A percentile compares a stretch with the other conserved stretches of the same genome.
Conservation (phyloP, 1,140 invertebrate species). For the Drosophila pectinifera region DNA sequence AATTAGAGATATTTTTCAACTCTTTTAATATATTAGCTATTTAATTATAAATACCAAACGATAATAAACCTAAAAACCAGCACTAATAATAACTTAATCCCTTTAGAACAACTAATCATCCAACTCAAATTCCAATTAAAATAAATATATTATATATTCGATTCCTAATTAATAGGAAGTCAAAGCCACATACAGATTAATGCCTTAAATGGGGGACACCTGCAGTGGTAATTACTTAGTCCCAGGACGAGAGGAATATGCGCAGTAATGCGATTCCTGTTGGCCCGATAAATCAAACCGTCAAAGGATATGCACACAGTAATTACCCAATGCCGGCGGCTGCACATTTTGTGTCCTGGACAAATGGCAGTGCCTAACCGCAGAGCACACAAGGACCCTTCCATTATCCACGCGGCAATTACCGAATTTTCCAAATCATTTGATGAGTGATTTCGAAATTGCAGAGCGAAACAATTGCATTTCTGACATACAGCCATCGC, state of each 20-base stretch:
- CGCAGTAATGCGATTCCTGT: conserved; percentile 7
- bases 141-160: not conserved
- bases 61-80: too few relatives aligned
- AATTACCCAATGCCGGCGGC: conserved; percentile 12
- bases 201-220: not conserved
- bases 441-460: conserved; percentile 13
- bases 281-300: conserved; percentile 1
- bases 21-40: too few relatives aligned
- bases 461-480: conserved; percentile 22
- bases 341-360: conserved; percentile 13
- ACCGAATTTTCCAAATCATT: conserved; percentile 56
- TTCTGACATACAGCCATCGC: conserved; percentile 12
- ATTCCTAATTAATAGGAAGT: not conserved
- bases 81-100: not conserved
- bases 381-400: conserved; percentile 6
- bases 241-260: not conserved
- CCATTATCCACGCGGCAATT: conserved; percentile 37
- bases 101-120: not conserved
- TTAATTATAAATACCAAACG: too few relatives aligned
- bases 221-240: conserved; percentile 7
- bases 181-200: not conserved
- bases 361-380: conserved; percentile 17
- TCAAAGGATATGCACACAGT: conserved; percentile 6
- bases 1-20: too few relatives aligned
- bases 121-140: not conserved